These are phyloP conservation scores for Halcyon badia DNA, from an alignment of 2,797 vertebrate species.

Conservation along the genomic window DNA sequence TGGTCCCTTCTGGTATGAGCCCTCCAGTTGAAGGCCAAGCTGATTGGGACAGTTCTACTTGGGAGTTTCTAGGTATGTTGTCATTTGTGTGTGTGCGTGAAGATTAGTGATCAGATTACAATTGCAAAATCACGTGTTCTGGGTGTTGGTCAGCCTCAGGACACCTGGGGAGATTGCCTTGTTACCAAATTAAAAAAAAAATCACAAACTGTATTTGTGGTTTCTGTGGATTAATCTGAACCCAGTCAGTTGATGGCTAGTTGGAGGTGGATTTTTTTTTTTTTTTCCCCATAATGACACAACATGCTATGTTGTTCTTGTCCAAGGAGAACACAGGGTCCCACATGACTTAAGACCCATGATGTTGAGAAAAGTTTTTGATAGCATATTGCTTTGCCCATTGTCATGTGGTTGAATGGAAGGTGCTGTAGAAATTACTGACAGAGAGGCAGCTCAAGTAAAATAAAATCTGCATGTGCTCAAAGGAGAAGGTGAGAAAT, in stretches of 20 bases:
- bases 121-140: neutral
- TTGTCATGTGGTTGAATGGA: neutral
- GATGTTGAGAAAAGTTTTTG: neutral
- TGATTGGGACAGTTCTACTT: neutral
- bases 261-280: neutral
- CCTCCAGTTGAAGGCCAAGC: neutral
- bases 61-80: neutral
- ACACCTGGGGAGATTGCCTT: neutral
- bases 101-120: neutral
- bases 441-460: neutral
- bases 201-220: neutral
- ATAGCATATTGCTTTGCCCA: neutral
- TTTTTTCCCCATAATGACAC: neutral
- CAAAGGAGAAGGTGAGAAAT: neutral
- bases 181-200: neutral
- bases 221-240: neutral
- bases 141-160: neutral
- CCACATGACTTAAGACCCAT: neutral
- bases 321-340: neutral
- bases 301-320: fast-evolving
- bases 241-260: neutral
- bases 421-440: neutral
- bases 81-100: neutral
- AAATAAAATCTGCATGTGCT: neutral
- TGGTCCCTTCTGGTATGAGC: neutral